These are phyloP conservation scores for Chitala chitala DNA, from an alignment of 2,113 vertebrate species.

Conservation along the genomic window DNA sequence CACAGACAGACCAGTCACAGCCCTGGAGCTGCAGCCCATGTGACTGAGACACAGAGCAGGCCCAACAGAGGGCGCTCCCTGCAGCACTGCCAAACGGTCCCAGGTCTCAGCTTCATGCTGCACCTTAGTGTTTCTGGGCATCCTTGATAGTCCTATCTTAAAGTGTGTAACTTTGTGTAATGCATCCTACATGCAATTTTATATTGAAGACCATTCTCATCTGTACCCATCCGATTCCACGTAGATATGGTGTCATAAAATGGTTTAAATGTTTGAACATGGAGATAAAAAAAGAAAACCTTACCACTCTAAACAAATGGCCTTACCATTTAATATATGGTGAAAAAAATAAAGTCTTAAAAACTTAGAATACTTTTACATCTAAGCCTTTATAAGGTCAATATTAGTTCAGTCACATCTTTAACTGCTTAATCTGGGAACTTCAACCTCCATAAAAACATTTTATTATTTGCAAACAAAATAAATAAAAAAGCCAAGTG, in stretches of 20 bases:
- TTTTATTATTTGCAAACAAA: no score
- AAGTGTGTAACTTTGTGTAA: no score
- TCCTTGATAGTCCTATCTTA: not conserved
- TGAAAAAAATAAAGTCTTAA: no score
- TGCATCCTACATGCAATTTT: not conserved
- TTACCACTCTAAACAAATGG: no score
- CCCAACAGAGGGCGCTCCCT: no score
- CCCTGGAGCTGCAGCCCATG: conserved; percentile 5
- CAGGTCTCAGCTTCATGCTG: not conserved
- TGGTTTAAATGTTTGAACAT: not conserved
- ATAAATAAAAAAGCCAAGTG: not conserved
- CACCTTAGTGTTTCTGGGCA: not conserved
- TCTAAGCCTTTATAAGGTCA: no score
- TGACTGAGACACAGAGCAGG: not conserved
- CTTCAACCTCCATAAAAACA: conserved; percentile 21
- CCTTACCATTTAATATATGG: no score
- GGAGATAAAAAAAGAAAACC: no score
- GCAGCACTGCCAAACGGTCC: not conserved
- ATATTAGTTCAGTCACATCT: conserved; percentile 61
- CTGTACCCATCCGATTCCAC: not conserved
- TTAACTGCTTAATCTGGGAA: conserved; percentile 31
- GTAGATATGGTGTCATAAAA: not conserved
- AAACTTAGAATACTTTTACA: no score
- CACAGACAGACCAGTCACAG: conserved; percentile 25
- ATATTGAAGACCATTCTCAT: conserved; percentile 10